Base-by-base conservation (phyloP, 2,797 vertebrate genomes). In the Sebastes trivittatus region DNA sequence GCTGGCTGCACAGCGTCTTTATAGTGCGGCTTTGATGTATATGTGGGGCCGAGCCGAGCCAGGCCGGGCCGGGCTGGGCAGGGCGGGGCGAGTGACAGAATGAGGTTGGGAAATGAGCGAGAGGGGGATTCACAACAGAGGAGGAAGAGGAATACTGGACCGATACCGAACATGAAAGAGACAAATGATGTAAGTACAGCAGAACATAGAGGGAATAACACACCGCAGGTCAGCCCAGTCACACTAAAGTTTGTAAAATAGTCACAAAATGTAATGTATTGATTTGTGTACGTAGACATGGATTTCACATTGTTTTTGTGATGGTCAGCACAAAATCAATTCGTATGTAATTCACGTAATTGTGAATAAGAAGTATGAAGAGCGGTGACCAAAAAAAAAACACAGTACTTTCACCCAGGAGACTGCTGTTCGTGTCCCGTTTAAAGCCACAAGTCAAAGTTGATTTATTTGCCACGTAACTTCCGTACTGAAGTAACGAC, bases 1-100 rank as follows among this genome's bases (percentile, higher is more conserved):
- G 92, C 93, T 93, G 95, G 90, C 87, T 94, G 95, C 94, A 94
- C 95, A 93, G 88, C 94, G 89, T 93, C 93, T 96, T 95, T 95
- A 95, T 94, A 87, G 92, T 54, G 66, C 63, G 7, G 73, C 61
- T 76, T 84, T 95, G 95, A 96, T 85, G 62, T 88, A 83, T 94
- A 92, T 92, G 95, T 93, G 91, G 94, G 80, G 60, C 92, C 69
- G 72, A 79, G 89, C 82, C 72, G 80, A 92, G 86, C 78, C n/a
- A 20, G 20, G 27, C 20, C 14, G 10, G 78, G 89, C 36, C 1
- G n/a, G 55, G 0, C 0, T 5, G 18, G 52, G 86, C 93, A 95
- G 84, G 93, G 86, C 93, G 95, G 84, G 92, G 86, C 84, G 75
- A 92, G 75, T 97, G 97, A 97, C 96, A 97, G 97, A 97, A 97